A percentile compares a stretch with the other conserved stretches of the same genome.
Conservation (phyloP, 2,888 invertebrate genomes). For the Erebia palarica region DNA sequence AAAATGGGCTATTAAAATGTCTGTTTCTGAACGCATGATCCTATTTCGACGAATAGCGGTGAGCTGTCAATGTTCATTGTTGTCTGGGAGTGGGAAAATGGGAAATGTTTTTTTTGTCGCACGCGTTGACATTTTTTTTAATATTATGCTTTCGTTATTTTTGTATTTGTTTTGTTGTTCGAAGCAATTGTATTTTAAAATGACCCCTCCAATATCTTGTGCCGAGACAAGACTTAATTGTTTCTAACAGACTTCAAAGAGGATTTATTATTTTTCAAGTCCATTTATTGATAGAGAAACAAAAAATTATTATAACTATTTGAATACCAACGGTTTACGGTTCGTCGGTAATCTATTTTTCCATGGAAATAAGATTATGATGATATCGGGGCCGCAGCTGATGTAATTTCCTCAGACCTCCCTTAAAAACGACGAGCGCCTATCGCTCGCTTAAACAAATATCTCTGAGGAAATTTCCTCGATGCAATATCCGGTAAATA, state of each 20-base stretch:
- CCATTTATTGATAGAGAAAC: background rate
- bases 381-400: conserved; percentile 52
- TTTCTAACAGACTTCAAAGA: too few species aligned
- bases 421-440: conserved; percentile 58
- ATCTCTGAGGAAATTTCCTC: conserved; percentile 74
- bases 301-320: background rate
- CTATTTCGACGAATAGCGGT: conserved; percentile 41
- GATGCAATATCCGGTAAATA: conserved; percentile 69
- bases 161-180: background rate
- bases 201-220: background rate
- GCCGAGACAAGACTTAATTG: background rate
- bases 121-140: background rate
- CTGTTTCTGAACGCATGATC: conserved; percentile 50
- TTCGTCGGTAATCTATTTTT: conserved; percentile 40
- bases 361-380: conserved; percentile 52
- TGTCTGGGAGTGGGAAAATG: conserved; percentile 30
- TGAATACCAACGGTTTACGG: background rate
- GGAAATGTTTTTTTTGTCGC: conserved; percentile 15
- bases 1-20: conserved; percentile 7
- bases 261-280: background rate
- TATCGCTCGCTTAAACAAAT: conserved; percentile 71
- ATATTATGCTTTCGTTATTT: background rate
- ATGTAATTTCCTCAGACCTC: conserved; percentile 68
- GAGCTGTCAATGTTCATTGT: conserved; percentile 47
- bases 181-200: background rate